Evolutionary conservation across 2,888 invertebrate genomes (phyloP).

Genomic region (Sipha maydis): DNA sequence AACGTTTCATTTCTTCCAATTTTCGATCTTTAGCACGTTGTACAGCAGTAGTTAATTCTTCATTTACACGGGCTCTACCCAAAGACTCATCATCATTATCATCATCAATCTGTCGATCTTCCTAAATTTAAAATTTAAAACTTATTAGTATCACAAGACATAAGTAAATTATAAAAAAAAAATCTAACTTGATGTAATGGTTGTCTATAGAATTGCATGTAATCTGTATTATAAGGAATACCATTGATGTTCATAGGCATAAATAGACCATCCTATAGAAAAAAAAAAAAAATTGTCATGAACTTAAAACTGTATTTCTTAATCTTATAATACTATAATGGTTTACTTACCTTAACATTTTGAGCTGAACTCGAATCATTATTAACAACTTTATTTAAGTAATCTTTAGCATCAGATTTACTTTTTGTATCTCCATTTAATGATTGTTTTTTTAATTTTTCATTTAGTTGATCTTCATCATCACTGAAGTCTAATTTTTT

Average conservation of each 20-base stretch:
- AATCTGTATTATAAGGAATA: slow-evolving; percentile 41
- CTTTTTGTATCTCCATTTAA: slow-evolving; percentile 62
- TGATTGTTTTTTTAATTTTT: slow-evolving; percentile 65
- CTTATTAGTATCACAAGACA: neutral
- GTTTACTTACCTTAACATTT: slow-evolving; percentile 42
- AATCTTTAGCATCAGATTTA: slow-evolving; percentile 56
- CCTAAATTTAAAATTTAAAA: slow-evolving; percentile 34
- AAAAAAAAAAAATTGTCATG: neutral
- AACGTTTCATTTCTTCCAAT: slow-evolving; percentile 71
- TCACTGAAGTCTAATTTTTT: slow-evolving; percentile 95
- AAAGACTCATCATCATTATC: slow-evolving; percentile 58
- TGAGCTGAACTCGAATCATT: slow-evolving; percentile 28
- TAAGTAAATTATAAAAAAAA: neutral
- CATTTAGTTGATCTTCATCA: slow-evolving; percentile 74
- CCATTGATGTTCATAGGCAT: slow-evolving; percentile 29
- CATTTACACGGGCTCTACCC: slow-evolving; percentile 18
- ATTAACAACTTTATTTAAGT: slow-evolving; percentile 46
- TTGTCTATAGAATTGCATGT: slow-evolving; percentile 33
- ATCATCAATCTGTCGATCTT: slow-evolving; percentile 45
- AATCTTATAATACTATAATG: too few species aligned
- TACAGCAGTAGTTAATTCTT: slow-evolving; percentile 55
- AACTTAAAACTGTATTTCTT: neutral
- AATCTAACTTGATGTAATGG: slow-evolving; percentile 43
- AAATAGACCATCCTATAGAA: slow-evolving; percentile 36
- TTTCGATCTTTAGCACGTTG: slow-evolving; percentile 63